phyloP scores from a whole-genome alignment of 2,888 invertebrate genomes.

The Acanthosoma haemorrhoidale region DNA sequence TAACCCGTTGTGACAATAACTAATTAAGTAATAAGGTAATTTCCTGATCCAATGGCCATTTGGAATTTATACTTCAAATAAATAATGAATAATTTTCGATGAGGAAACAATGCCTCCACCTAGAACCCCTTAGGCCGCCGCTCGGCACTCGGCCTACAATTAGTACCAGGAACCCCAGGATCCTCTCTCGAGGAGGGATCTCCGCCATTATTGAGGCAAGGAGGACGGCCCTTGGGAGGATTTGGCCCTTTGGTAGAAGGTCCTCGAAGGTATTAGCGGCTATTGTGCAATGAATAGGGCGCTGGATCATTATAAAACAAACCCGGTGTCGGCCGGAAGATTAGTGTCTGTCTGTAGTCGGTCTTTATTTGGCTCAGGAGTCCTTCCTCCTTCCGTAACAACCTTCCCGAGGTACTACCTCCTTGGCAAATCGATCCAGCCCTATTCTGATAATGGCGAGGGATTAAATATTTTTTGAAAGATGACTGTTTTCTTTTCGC shows the following conservation, averaged over 20 bases:
- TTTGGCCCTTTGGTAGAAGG: neutral
- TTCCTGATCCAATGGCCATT: too few species aligned
- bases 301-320: slow-evolving; percentile 6
- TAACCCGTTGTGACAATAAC: too few species aligned
- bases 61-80: too few species aligned
- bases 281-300: neutral
- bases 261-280: slow-evolving; percentile 12
- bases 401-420: neutral
- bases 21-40: too few species aligned
- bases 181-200: neutral
- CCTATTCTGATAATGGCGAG: too few species aligned
- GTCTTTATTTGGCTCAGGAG: neutral
- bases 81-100: too few species aligned
- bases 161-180: neutral
- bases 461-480: too few species aligned
- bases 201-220: neutral
- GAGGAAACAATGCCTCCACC: too few species aligned
- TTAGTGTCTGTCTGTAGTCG: neutral
- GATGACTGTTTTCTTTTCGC: too few species aligned
- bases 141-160: neutral
- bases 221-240: neutral
- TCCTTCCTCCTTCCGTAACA: slow-evolving; percentile 4
- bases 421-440: neutral
- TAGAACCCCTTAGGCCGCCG: too few species aligned
- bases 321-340: slow-evolving; percentile 1